Evolutionary conservation across 2,113 vertebrate species (phyloP).

Genomic region (Sapajus apella): DNA sequence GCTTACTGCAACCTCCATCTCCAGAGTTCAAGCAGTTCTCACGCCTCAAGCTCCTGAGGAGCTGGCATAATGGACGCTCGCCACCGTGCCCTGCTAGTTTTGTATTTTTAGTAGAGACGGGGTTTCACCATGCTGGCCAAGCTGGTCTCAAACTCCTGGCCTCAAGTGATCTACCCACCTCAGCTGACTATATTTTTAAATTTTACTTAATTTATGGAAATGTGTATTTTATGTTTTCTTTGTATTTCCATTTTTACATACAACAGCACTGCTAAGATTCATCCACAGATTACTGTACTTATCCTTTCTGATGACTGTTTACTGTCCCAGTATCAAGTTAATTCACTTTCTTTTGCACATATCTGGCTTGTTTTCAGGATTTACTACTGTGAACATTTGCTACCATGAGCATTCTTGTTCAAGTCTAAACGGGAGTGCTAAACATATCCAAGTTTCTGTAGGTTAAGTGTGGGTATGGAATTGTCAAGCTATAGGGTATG

Average conservation of each 20-base stretch:
- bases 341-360: background rate
- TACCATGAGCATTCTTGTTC: background rate
- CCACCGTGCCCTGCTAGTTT: too few relatives aligned
- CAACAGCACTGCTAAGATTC: background rate
- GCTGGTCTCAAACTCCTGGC: too few relatives aligned
- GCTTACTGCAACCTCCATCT: too few relatives aligned
- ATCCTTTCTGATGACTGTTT: background rate
- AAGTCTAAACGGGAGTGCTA: background rate
- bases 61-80: too few relatives aligned
- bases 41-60: too few relatives aligned
- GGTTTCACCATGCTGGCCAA: too few relatives aligned
- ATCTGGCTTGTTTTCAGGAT: background rate
- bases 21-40: too few relatives aligned
- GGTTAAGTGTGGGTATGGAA: background rate
- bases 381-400: background rate
- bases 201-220: background rate
- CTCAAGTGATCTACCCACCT: too few relatives aligned
- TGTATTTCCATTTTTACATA: background rate
- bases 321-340: background rate
- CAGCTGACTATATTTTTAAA: background rate
- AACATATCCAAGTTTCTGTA: background rate
- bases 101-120: too few relatives aligned
- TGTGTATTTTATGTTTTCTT: background rate
- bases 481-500: background rate
- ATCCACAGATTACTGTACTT: background rate